Evolutionary conservation across 2,797 vertebrate species (phyloP).

Genomic region (Lepilemur septentrionalis): DNA sequence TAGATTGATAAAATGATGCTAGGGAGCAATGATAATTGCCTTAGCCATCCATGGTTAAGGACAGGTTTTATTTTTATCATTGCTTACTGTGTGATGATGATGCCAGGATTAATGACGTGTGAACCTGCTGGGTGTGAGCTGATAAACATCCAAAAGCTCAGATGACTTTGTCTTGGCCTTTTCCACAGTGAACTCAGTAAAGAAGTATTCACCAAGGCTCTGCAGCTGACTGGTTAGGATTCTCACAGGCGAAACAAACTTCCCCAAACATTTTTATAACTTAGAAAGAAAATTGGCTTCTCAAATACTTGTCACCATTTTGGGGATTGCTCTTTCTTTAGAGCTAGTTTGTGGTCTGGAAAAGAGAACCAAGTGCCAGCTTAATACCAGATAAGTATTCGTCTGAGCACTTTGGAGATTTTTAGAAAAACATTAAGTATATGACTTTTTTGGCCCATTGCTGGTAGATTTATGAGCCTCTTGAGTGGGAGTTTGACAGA

Average conservation of each 20-base stretch:
- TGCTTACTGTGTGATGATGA: not conserved
- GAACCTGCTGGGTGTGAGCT: not conserved
- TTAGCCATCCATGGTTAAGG: not conserved
- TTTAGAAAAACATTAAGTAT: conserved; percentile 47
- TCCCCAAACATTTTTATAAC: conserved; percentile 49
- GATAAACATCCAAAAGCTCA: conserved; percentile 5
- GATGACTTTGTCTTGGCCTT: not conserved
- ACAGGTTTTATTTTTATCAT: not conserved
- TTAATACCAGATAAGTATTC: conserved; percentile 29
- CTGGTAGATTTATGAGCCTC: conserved; percentile 45
- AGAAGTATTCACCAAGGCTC: not conserved
- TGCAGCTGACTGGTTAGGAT: not conserved
- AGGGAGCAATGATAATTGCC: not conserved
- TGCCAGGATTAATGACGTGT: not conserved
- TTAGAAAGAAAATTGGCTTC: conserved; percentile 42
- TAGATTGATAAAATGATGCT: not conserved
- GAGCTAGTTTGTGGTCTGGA: conserved; percentile 25
- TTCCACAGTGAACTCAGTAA: not conserved
- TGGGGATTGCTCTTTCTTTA: conserved; percentile 39
- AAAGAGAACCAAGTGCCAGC: not conserved
- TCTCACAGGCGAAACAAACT: conserved; percentile 23
- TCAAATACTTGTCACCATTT: conserved; percentile 45
- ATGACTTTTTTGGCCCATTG: not conserved
- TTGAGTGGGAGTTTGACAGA: not conserved
- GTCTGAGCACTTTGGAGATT: not conserved